Evolutionary conservation across 2,797 vertebrate species (phyloP), one percentile per base, ranked within the genome.

Genomic region (Lophius americanus): DNA sequence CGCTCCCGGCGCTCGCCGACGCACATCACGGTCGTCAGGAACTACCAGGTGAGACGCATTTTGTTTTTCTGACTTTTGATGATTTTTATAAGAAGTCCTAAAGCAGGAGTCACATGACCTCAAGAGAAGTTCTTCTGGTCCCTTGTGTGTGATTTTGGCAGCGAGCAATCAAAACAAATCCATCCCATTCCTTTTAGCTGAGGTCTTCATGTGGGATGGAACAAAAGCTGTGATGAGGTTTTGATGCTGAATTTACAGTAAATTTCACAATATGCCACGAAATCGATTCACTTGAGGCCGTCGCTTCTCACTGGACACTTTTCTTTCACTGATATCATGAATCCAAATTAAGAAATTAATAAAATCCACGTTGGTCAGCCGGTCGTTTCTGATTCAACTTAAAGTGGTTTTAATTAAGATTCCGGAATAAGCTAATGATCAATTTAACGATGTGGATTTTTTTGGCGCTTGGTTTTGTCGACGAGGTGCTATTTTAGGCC

Each of bases 21-120:
- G 0, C 94, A 95, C 88, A 94, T 95, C 88, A 95, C 94, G 0
- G 94, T 95, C 6, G 94, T 94, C 82, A 82, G 94, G 60, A 95
- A 95, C 87, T 95, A 93, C 85, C 95, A 95, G 94, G 94, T 95
- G 56, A 51, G 64, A 4, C 13, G 51, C 12, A 12, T 41, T 9
- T 41, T 41, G 3, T 2, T 41, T 41, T 41, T 41, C 39, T 6
- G 2, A 41, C 9, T 41, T 41, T 4, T 41, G 4, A 41, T 41
- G 23, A 1, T 23, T 23, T 23, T 23, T 23, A 23, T 23, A 23
- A 23, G 6, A 4, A 52, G 10, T 6, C 7, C 5, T 50, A 6
- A 58, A 62, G 38, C 10, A 49, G 36, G 12, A 61, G 55, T 70
- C 64, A 58, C 3, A 0, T 64, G 58, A 68, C 3, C 0, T 0